Evolutionary conservation across 2,113 vertebrate species (phyloP).

Genomic region (Paedocypris sp.): DNA sequence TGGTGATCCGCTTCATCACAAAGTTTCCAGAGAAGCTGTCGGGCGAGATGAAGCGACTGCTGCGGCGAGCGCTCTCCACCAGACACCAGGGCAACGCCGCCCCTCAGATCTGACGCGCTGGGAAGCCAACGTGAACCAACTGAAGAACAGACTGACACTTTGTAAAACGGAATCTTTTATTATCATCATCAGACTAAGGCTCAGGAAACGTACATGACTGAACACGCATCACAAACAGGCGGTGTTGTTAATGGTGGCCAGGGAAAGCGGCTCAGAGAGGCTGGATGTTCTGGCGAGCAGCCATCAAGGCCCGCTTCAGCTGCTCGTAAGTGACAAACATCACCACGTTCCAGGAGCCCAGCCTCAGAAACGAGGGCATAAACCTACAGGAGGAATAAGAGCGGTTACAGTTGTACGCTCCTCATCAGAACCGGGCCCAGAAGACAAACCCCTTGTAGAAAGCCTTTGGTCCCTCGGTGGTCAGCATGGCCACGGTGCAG

Average conservation of each 20-base stretch:
- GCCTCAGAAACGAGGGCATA: slow-evolving; percentile 69
- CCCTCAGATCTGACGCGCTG: too few species aligned
- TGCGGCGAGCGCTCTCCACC: slow-evolving; percentile 59
- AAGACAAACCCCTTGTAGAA: slow-evolving; percentile 73
- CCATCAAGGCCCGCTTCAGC: slow-evolving; percentile 67
- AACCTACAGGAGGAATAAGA: slow-evolving; percentile 49
- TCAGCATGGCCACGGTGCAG: slow-evolving; percentile 71
- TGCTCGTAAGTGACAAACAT: slow-evolving; percentile 76
- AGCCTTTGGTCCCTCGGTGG: slow-evolving; percentile 65
- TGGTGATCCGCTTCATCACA: slow-evolving; percentile 76
- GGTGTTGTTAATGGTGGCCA: too few species aligned
- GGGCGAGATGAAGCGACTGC: slow-evolving; percentile 59
- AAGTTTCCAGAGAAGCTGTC: slow-evolving; percentile 74
- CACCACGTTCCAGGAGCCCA: slow-evolving; percentile 78
- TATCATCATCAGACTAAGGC: too few species aligned
- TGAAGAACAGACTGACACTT: too few species aligned
- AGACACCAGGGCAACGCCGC: too few species aligned
- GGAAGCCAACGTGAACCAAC: too few species aligned
- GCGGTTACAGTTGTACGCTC: neutral
- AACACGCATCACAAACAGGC: too few species aligned
- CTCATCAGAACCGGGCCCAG: neutral
- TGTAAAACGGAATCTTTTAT: too few species aligned
- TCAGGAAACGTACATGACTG: too few species aligned
- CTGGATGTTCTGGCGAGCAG: slow-evolving; percentile 43
- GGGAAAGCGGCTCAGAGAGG: slow-evolving; percentile 45